A percentile compares a stretch with the other conserved stretches of the same genome.
These are phyloP conservation scores for Rousettus leschenaultii DNA, from an alignment of 2,113 vertebrate species.

Conservation along the genomic window DNA sequence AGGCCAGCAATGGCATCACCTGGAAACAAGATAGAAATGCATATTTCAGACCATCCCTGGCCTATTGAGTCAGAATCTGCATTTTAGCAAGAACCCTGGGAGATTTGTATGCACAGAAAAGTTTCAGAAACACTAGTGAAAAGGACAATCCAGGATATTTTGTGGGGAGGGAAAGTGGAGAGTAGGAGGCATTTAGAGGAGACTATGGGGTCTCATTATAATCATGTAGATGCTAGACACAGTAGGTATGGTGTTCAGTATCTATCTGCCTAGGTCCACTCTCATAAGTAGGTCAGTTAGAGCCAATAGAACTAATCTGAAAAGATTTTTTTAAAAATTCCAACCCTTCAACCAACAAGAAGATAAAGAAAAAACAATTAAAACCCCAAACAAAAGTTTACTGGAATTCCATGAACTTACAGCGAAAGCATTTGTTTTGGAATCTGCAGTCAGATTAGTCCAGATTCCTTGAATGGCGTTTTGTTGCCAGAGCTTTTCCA, in stretches of 20 bases:
- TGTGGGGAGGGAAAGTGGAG: rapidly evolving
- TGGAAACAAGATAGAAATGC: not conserved
- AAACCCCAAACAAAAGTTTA: slow-evolving; percentile 22
- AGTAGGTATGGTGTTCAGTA: not conserved
- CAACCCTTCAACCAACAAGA: not conserved
- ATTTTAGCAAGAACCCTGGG: not conserved
- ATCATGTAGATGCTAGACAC: too few species aligned
- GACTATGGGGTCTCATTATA: not conserved
- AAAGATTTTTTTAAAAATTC: not conserved
- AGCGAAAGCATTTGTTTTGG: slow-evolving; percentile 27
- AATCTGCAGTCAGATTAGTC: not conserved
- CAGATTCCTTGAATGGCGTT: not conserved
- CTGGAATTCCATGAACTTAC: slow-evolving; percentile 19
- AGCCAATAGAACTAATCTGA: not conserved
- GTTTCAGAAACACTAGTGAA: not conserved
- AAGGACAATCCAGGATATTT: too few species aligned
- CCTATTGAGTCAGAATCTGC: not conserved
- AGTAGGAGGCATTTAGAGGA: not conserved
- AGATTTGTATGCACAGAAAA: not conserved
- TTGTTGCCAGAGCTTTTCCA: not conserved
- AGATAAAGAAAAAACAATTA: not conserved
- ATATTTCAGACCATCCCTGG: not conserved
- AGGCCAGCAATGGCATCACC: not conserved
- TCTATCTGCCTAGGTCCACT: not conserved
- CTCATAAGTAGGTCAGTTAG: not conserved